Percentiles rank a stretch among this genome's conserved stretches.
Evolutionary conservation across 2,113 vertebrate genomes (phyloP).

Genomic region (Mormyrus iriodes): DNA sequence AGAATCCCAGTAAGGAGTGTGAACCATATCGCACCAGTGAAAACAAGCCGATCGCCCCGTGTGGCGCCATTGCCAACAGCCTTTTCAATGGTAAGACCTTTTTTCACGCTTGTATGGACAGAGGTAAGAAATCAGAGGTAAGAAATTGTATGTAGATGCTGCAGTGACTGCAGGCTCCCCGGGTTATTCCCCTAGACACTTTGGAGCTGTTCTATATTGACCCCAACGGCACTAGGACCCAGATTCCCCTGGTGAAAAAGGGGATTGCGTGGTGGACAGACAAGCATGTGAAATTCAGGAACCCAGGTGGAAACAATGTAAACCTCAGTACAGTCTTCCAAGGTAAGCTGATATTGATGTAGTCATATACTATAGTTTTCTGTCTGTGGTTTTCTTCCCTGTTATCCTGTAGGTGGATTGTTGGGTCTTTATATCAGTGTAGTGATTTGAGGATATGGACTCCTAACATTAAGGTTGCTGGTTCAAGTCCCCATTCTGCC

Average conservation of each 20-base stretch:
- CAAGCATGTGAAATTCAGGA: constrained; percentile 96
- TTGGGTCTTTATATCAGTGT: background rate
- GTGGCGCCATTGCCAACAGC: constrained; percentile 96
- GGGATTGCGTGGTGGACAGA: constrained; percentile 99
- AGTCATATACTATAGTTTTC: background rate
- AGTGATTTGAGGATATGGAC: background rate
- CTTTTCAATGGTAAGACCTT: constrained; percentile 88
- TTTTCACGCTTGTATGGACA: background rate
- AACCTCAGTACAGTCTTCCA: constrained; percentile 71
- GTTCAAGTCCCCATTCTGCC: background rate
- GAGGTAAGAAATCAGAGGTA: background rate
- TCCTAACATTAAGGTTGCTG: background rate
- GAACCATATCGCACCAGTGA: constrained; percentile 80
- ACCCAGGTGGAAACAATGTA: constrained; percentile 69
- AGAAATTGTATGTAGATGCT: background rate
- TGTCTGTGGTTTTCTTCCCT: background rate
- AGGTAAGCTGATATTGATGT: constrained; percentile 57
- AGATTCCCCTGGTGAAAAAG: constrained; percentile 72
- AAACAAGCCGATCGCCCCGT: constrained; percentile 79
- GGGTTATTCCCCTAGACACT: constrained; percentile 67
- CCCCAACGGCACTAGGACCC: constrained; percentile 53
- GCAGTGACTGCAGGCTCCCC: background rate
- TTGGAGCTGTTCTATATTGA: constrained; percentile 69
- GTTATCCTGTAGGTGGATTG: background rate
- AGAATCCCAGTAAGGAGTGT: constrained; percentile 93